Conservation (phyloP, 2,888 invertebrate species). For the Drosophila merina region DNA sequence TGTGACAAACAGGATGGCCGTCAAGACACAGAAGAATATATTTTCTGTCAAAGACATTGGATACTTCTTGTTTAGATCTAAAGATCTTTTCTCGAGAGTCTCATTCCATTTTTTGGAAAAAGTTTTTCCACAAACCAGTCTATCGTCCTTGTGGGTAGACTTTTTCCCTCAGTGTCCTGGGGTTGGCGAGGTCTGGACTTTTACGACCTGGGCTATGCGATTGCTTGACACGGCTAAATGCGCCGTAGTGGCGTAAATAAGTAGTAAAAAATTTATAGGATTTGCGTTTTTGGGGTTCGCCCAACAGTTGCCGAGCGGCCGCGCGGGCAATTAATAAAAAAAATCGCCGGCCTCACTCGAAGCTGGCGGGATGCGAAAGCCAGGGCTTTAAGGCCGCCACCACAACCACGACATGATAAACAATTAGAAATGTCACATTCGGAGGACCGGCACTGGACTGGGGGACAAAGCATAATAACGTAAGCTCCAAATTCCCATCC, state of each 20-base stretch:
- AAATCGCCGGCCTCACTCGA: slow-evolving; percentile 36
- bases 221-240: slow-evolving; percentile 79
- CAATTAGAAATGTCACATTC: slow-evolving; percentile 68
- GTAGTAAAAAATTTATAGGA: slow-evolving; percentile 80
- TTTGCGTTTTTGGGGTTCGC: slow-evolving; percentile 49
- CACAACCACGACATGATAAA: slow-evolving; percentile 54
- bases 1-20: slow-evolving; percentile 58
- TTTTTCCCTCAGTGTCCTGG: slow-evolving; percentile 41
- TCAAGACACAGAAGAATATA: slow-evolving; percentile 14
- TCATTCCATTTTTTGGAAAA: neutral
- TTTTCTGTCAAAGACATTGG: neutral
- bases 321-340: slow-evolving; percentile 68
- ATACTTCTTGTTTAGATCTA: neutral
- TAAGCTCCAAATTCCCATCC: slow-evolving; percentile 32
- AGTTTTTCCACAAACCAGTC: neutral
- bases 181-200: slow-evolving; percentile 45
- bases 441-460: neutral
- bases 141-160: neutral
- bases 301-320: slow-evolving; percentile 70
- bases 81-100: neutral
- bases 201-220: slow-evolving; percentile 71
- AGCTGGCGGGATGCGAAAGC: slow-evolving; percentile 17
- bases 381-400: slow-evolving; percentile 21
- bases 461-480: slow-evolving; percentile 64
- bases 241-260: slow-evolving; percentile 79